Evolutionary conservation across 2,888 invertebrate species (phyloP).

Genomic region (Adineta ricciae): DNA sequence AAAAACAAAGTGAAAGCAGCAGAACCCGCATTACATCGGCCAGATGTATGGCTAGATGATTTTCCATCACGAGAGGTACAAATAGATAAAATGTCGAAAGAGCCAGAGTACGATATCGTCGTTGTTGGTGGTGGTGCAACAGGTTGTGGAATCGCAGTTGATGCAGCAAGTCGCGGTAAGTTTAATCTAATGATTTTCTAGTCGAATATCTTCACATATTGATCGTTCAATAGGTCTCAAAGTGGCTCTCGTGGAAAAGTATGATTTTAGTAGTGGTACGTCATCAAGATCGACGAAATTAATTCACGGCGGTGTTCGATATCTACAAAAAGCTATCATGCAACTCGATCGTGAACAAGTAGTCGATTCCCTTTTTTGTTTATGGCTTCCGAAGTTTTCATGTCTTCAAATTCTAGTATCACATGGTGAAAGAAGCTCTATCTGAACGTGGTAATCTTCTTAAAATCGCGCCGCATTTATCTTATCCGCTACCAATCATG

Average conservation of each 20-base stretch:
- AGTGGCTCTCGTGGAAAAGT: conserved; percentile 83
- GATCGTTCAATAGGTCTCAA: conserved; percentile 66
- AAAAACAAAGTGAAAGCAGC: neutral
- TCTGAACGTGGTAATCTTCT: conserved; percentile 87
- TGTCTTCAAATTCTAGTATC: conserved; percentile 56
- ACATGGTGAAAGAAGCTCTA: conserved; percentile 95
- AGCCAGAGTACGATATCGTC: conserved; percentile 68
- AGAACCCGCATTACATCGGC: neutral
- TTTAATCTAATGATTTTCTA: neutral
- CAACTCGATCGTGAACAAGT: conserved; percentile 77
- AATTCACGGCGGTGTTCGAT: conserved; percentile 94
- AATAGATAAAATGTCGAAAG: conserved; percentile 24
- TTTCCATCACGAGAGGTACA: conserved; percentile 30
- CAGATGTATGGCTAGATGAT: conserved; percentile 25
- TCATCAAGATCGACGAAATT: conserved; percentile 92
- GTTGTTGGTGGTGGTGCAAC: conserved; percentile 96
- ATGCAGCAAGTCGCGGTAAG: conserved; percentile 27
- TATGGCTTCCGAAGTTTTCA: neutral
- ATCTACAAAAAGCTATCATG: conserved; percentile 92
- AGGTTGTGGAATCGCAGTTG: conserved; percentile 53
- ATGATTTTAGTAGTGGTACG: conserved; percentile 90
- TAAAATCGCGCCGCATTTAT: conserved; percentile 86
- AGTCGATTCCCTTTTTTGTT: neutral
- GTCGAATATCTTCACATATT: too few species aligned
- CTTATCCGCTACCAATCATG: conserved; percentile 92